Evolutionary conservation across 2,113 vertebrate genomes (phyloP), one percentile per base, ranked within the genome.

Genomic region (Semnopithecus entellus): DNA sequence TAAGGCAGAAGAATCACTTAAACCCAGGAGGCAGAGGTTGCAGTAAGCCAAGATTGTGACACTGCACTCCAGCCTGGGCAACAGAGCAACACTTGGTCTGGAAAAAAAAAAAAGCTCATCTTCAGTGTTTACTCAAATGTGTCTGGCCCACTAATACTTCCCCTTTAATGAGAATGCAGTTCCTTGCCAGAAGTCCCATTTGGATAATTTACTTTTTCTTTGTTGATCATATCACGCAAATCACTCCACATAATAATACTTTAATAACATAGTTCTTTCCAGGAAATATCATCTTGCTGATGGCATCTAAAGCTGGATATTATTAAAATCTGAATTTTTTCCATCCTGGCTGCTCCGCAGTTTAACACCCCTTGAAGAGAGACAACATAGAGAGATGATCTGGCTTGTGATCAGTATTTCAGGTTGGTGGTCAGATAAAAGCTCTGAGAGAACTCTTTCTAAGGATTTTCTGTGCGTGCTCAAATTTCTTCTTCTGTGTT

Each of bases 151-250:
- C 75, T 87, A 91, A 86, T 22, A 91, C 55, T 27, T 94, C 10
- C 61, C 61, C 1, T 79, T 43, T 96, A 87, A 97, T 90, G 84
- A 93, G 81, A 89, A 40, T 68, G 40, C 79, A 87, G 8, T 25
- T 97, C 64, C 88, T 68, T 92, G n/a, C 80, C 98, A 96, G 68
- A 87, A 94, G 90, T 86, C 88, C 89, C 92, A 94, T 98, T 98
- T 98, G 96, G 92, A 94, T 95, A 45, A 91, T 97, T 97, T 88
- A 94, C 43, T 96, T 92, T 92, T 66, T 95, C 89, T 97, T 98
- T 88, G 94, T 55, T 81, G 30, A 93, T 94, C 90, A 0, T 73
- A 96, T 97, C 97, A 96, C 97, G 94, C 68, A 98, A 95, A 87
- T 82, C 88, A 92, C 81, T 76, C 66, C 88, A 90, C 98, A 98